phyloP scores from a whole-genome alignment of 2,888 invertebrate genomes.

The Drosophila mercatorum region DNA sequence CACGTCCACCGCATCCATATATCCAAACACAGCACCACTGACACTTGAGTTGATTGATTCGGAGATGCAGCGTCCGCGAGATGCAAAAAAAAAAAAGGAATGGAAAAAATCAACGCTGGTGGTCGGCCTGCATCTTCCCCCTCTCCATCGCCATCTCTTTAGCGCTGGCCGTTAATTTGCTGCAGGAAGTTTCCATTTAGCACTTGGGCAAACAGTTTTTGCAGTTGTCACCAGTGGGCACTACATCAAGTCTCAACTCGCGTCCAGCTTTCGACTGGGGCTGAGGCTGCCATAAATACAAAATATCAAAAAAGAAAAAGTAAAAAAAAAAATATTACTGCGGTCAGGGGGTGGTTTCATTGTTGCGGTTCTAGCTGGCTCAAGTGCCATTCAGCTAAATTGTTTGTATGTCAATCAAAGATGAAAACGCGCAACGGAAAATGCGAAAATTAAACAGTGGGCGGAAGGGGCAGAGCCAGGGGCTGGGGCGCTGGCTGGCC shows the following conservation, averaged over 20 bases:
- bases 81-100: conserved; percentile 54
- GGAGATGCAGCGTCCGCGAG: conserved; percentile 69
- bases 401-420: conserved; percentile 81
- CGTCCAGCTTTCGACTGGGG: background rate
- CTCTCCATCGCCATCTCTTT: background rate
- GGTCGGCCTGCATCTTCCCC: conserved; percentile 47
- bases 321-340: conserved; percentile 46
- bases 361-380: conserved; percentile 62
- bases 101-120: conserved; percentile 59
- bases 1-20: conserved; percentile 1
- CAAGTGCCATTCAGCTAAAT: conserved; percentile 78
- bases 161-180: conserved; percentile 68
- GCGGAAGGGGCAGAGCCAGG: conserved; percentile 16
- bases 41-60: conserved; percentile 79
- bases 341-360: conserved; percentile 56
- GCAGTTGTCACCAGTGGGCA: conserved; percentile 76
- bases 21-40: conserved; percentile 30
- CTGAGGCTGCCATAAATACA: conserved; percentile 67
- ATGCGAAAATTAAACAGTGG: conserved; percentile 81
- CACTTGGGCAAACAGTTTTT: conserved; percentile 77
- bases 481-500: conserved; percentile 18
- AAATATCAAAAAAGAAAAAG: conserved; percentile 68
- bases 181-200: conserved; percentile 78
- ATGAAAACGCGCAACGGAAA: conserved; percentile 77
- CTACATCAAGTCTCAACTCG: conserved; percentile 56